Evolutionary conservation across 2,888 invertebrate genomes (phyloP).

Genomic region (Carabus problematicus): DNA sequence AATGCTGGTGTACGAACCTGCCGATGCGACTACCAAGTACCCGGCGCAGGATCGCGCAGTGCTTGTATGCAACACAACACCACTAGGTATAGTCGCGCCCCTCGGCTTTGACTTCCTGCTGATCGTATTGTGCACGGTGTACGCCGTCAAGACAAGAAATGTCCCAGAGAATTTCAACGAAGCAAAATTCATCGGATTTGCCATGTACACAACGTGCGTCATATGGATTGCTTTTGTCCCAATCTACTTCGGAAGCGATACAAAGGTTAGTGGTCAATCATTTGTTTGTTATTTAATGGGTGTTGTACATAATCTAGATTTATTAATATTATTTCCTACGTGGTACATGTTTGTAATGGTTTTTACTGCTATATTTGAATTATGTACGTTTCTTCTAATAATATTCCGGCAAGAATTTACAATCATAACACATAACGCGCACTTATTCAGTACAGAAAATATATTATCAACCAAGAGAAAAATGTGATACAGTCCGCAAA

Average conservation of each 20-base stretch:
- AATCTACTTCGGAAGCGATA: constrained; percentile 75
- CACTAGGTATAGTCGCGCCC: constrained; percentile 67
- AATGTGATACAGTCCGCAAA: no score
- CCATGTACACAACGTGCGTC: constrained; percentile 81
- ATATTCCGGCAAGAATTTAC: no score
- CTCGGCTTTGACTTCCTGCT: constrained; percentile 75
- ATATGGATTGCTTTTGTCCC: constrained; percentile 82
- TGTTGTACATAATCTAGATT: no score
- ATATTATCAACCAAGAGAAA: no score
- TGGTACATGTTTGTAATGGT: no score
- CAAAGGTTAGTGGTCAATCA: constrained; percentile 68
- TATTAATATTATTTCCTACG: no score
- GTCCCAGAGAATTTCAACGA: constrained; percentile 86
- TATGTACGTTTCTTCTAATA: no score
- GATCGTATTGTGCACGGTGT: constrained; percentile 75
- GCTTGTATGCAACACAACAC: constrained; percentile 69
- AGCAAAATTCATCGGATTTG: constrained; percentile 76
- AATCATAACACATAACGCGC: no score
- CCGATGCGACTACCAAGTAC: constrained; percentile 64
- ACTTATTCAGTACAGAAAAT: no score
- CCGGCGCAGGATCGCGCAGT: constrained; percentile 63
- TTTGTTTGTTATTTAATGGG: neutral
- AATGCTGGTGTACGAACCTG: constrained; percentile 68
- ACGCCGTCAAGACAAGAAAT: constrained; percentile 79
- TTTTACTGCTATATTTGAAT: no score